Evolutionary conservation across 2,888 invertebrate species (phyloP).

Genomic region (Dione juno): DNA sequence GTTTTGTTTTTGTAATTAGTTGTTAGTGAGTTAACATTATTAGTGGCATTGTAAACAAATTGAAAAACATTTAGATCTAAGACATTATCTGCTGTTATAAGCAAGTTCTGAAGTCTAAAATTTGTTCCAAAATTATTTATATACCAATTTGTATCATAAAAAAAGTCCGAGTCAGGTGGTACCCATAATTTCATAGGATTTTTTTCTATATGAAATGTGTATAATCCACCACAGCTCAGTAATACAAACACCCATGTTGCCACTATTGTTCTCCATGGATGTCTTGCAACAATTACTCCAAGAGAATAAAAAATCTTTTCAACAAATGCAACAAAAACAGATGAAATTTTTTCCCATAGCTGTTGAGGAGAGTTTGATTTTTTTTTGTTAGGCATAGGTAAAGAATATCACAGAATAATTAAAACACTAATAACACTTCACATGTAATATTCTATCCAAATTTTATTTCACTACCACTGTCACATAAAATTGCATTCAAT

Average conservation of each 20-base stretch:
- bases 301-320: conserved; percentile 81
- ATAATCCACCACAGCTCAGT: conserved; percentile 84
- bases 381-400: conserved; percentile 63
- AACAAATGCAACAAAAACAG: conserved; percentile 71
- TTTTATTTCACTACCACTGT: conserved; percentile 14
- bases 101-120: conserved; percentile 84
- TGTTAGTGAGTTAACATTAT: conserved; percentile 71
- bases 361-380: conserved; percentile 66
- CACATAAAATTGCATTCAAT: conserved; percentile 3
- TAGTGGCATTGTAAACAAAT: conserved; percentile 79
- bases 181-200: conserved; percentile 91
- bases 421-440: conserved; percentile 26
- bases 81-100: conserved; percentile 87
- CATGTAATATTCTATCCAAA: neutral
- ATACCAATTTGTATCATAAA: conserved; percentile 88
- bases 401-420: conserved; percentile 13
- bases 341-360: conserved; percentile 73
- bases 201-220: conserved; percentile 88
- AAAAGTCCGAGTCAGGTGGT: conserved; percentile 87
- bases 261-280: conserved; percentile 85
- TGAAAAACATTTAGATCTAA: conserved; percentile 84
- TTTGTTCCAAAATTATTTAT: conserved; percentile 86
- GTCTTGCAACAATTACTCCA: conserved; percentile 83
- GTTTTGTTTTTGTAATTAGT: conserved; percentile 58
- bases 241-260: conserved; percentile 82